phyloP scores from a whole-genome alignment of 2,797 vertebrate species.

The Parauchenoglanis punctatus region DNA sequence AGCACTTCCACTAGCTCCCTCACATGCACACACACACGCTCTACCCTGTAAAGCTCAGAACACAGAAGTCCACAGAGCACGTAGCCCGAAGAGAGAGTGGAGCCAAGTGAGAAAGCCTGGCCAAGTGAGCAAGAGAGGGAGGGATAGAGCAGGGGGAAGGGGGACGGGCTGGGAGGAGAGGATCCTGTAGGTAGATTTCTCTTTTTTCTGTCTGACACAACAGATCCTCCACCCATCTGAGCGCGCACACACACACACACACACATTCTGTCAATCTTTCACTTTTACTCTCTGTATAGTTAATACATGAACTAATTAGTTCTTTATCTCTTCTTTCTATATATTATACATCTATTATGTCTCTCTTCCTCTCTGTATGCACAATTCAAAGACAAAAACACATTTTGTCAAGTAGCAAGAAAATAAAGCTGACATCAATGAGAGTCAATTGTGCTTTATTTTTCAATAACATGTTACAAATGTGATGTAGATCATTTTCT shows the following conservation, averaged over 20 bases:
- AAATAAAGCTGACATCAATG: neutral
- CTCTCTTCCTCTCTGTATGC: neutral
- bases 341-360: neutral
- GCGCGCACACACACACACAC: neutral
- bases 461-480: neutral
- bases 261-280: neutral
- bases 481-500: neutral
- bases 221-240: slow-evolving; percentile 30
- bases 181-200: slow-evolving; percentile 74
- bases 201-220: slow-evolving; percentile 53
- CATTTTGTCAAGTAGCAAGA: neutral
- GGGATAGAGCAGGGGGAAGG: slow-evolving; percentile 60
- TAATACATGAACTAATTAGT: neutral
- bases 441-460: neutral
- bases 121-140: slow-evolving; percentile 45
- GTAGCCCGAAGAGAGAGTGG: slow-evolving; percentile 68
- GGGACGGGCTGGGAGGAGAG: slow-evolving; percentile 65
- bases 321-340: neutral
- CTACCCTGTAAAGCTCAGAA: slow-evolving; percentile 66
- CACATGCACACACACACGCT: slow-evolving; percentile 34
- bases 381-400: neutral
- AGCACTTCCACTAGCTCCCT: slow-evolving; percentile 33
- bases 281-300: neutral
- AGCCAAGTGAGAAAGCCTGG: slow-evolving; percentile 61
- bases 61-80: slow-evolving; percentile 71